Percentiles rank a stretch among this genome's conserved stretches.
phyloP scores from a whole-genome alignment of 2,797 vertebrate species.

The Spheniscus humboldti region DNA sequence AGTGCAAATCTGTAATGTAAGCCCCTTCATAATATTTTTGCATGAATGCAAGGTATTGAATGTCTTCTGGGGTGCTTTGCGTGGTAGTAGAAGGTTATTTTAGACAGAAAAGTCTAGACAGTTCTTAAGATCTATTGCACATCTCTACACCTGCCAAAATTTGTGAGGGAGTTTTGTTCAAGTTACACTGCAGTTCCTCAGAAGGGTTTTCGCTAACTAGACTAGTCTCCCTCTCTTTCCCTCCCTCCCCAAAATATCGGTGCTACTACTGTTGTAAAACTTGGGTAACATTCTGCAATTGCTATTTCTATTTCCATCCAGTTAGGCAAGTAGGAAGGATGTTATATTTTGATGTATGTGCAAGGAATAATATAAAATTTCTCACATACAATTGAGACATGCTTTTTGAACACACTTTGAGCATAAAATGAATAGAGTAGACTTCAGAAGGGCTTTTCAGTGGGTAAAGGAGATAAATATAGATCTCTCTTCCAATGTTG shows the following conservation, averaged over 20 bases:
- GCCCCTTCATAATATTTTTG: background rate
- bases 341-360: background rate
- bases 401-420: background rate
- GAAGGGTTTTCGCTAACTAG: background rate
- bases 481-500: background rate
- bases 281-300: background rate
- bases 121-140: background rate
- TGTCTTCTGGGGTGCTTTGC: background rate
- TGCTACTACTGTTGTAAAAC: background rate
- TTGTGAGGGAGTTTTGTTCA: background rate
- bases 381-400: background rate
- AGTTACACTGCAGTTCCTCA: background rate
- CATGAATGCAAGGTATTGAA: slow-evolving; percentile 1
- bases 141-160: background rate
- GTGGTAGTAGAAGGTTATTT: background rate
- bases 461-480: background rate
- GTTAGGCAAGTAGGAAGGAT: background rate
- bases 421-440: background rate
- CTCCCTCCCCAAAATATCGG: background rate
- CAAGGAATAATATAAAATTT: background rate
- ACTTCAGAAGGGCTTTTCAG: background rate
- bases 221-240: background rate
- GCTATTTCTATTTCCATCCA: background rate
- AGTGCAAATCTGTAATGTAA: background rate
- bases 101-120: slow-evolving; percentile 41